Evolutionary conservation across 2,113 vertebrate species (phyloP), one percentile per base, ranked within the genome.

Genomic region (Phrynosoma platyrhinos): DNA sequence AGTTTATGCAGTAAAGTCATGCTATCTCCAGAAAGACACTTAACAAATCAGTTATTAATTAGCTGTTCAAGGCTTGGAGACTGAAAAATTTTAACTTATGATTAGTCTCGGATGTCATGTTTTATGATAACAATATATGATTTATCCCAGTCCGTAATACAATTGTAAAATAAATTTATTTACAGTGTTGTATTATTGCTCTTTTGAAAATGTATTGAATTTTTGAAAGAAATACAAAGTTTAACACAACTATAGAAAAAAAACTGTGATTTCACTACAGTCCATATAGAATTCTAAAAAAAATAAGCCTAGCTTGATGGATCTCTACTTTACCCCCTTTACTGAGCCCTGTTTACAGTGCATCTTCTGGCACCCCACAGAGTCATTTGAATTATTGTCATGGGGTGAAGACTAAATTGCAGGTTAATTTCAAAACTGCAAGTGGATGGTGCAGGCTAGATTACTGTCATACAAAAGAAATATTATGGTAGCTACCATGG

Each of bases 351-450:
- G 96, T 97, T 98, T 97, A 97, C 95, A 96, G 95, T 94, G 96
- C 96, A 96, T 96, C 96, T 95, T 94, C 95, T 92, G 96, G 97
- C 96, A 96, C 96, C 97, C 97, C 95, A 97, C 95, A 87, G 97
- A 97, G 97, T 95, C 95, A 97, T 97, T 97, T 97, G 95, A 97
- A 96, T 97, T 97, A 97, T 97, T 97, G 97, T 97, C 97, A 97
- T 96, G 96, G 97, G 97, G 96, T 97, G 97, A 98, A 97, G 96
- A 97, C 96, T 96, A 98, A 97, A 97, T 97, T 97, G 95, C 96
- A 97, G 97, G 97, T 98, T 98, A 97, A 98, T 97, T 97, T 97
- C 95, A 96, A 96, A 96, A 95, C 95, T 85, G 95, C 94, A 96
- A 95, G 96, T 93, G 95, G 94, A 97, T 96, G 96, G 92, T 96